Conservation (phyloP, 1,140 invertebrate genomes). For the Caenorhabditis remanei region DNA sequence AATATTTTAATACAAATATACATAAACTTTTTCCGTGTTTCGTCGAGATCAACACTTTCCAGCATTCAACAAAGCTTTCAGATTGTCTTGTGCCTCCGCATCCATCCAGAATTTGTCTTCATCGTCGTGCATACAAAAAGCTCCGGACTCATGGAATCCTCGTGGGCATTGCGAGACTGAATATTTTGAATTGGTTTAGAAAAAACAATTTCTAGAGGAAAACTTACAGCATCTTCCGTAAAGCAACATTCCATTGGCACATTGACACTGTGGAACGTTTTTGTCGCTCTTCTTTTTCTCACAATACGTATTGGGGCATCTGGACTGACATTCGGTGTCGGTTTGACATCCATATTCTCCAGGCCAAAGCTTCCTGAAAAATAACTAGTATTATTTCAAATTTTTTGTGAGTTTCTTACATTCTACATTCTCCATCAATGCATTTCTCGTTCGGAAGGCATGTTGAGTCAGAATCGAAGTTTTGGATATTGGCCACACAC, state of each 20-base stretch:
- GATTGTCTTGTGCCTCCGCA: constrained; percentile 68
- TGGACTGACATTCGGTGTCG: constrained; percentile 69
- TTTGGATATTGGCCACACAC: constrained; percentile 67
- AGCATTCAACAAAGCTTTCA: constrained; percentile 72
- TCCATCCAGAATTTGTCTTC: constrained; percentile 74
- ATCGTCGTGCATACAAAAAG: constrained; percentile 73
- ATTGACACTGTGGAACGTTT: constrained; percentile 73
- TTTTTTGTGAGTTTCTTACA: constrained; percentile 62
- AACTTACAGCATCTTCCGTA: constrained; percentile 76
- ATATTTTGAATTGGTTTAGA: constrained; percentile 59
- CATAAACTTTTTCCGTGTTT: constrained; percentile 8
- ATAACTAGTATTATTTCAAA: not conserved
- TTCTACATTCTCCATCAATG: constrained; percentile 72
- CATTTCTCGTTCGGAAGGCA: constrained; percentile 75
- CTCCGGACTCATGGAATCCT: constrained; percentile 74
- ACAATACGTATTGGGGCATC: constrained; percentile 74
- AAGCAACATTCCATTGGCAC: constrained; percentile 71
- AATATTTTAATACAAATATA: not conserved
- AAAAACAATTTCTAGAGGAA: not conserved
- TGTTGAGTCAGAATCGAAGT: constrained; percentile 71
- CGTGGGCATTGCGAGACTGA: constrained; percentile 71
- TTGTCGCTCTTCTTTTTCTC: constrained; percentile 71
- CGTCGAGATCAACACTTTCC: constrained; percentile 68
- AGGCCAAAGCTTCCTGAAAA: constrained; percentile 73
- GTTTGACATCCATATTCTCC: constrained; percentile 73